These are phyloP conservation scores for Palaemon carinicauda DNA, from an alignment of 1,140 invertebrate genomes.

Conservation along the genomic window DNA sequence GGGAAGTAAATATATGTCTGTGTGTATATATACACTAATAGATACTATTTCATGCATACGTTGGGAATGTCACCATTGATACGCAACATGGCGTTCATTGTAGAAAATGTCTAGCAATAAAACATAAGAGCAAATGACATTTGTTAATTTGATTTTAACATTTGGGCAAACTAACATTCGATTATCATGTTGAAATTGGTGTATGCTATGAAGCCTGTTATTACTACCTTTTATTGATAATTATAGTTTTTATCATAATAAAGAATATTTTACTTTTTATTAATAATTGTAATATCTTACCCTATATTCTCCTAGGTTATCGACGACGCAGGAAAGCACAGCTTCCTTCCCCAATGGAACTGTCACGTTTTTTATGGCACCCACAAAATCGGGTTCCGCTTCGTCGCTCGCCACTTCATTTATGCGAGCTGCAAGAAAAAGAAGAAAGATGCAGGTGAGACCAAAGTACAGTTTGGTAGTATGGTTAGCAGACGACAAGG, in stretches of 20 bases:
- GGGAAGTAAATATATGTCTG: no score
- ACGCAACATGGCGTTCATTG: background rate
- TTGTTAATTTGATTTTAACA: no score
- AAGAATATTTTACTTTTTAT: background rate
- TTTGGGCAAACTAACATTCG: no score
- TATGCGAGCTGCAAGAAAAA: background rate
- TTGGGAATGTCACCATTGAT: no score
- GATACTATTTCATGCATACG: no score
- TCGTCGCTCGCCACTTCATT: conserved; percentile 37
- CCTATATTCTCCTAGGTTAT: conserved; percentile 60
- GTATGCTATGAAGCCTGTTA: no score
- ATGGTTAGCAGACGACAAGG: background rate
- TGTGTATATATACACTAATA: no score
- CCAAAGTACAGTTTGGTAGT: no score
- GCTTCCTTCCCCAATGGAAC: conserved; percentile 58
- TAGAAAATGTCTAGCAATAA: background rate
- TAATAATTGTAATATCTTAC: conserved; percentile 20
- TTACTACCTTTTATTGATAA: background rate
- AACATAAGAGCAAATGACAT: no score
- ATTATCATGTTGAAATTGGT: no score
- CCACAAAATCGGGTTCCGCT: conserved; percentile 50
- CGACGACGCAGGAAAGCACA: conserved; percentile 59
- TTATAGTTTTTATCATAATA: no score
- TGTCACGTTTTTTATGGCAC: conserved; percentile 58
- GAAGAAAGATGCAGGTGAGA: background rate